Percentiles rank a stretch among this genome's conserved stretches.
Conservation (phyloP, 2,113 vertebrate species). For the Rutilus rutilus region DNA sequence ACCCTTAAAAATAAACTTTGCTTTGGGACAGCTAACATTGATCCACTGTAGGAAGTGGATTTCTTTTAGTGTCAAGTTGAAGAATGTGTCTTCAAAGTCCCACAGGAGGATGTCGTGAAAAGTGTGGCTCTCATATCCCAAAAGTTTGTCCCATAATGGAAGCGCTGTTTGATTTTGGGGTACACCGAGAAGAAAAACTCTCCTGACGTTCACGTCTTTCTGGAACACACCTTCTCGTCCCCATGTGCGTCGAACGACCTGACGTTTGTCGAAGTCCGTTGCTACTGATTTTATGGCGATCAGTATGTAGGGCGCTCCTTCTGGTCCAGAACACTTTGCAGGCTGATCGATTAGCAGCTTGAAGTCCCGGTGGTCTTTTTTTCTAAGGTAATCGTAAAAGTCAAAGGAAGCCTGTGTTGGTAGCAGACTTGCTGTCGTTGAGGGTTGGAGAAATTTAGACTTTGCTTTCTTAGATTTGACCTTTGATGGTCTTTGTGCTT, state of each 20-base stretch:
- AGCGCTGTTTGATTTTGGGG: conserved; percentile 79
- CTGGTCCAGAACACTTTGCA: conserved; percentile 79
- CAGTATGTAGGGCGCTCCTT: conserved; percentile 82
- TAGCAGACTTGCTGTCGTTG: conserved; percentile 42
- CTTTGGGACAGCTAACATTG: conserved; percentile 81
- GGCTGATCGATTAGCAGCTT: conserved; percentile 90
- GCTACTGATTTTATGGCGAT: conserved; percentile 90
- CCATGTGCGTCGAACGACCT: conserved; percentile 96
- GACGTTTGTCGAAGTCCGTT: conserved; percentile 90
- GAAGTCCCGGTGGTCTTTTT: conserved; percentile 90
- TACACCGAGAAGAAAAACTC: conserved; percentile 89
- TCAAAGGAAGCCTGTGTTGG: conserved; percentile 79
- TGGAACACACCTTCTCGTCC: conserved; percentile 81
- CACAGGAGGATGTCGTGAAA: conserved; percentile 91
- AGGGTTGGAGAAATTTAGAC: background rate
- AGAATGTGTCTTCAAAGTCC: conserved; percentile 97
- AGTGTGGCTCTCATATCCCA: conserved; percentile 85
- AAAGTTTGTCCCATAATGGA: conserved; percentile 85
- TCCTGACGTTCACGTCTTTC: conserved; percentile 75
- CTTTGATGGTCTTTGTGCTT: conserved; percentile 49
- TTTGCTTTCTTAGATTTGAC: conserved; percentile 59
- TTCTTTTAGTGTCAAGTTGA: conserved; percentile 97
- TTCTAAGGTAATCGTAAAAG: conserved; percentile 84
- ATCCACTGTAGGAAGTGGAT: conserved; percentile 94
- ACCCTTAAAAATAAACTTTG: conserved; percentile 93